Evolutionary conservation across 2,888 invertebrate genomes (phyloP), one percentile per base, ranked within the genome.

Genomic region (Acanthosepion esculentum): DNA sequence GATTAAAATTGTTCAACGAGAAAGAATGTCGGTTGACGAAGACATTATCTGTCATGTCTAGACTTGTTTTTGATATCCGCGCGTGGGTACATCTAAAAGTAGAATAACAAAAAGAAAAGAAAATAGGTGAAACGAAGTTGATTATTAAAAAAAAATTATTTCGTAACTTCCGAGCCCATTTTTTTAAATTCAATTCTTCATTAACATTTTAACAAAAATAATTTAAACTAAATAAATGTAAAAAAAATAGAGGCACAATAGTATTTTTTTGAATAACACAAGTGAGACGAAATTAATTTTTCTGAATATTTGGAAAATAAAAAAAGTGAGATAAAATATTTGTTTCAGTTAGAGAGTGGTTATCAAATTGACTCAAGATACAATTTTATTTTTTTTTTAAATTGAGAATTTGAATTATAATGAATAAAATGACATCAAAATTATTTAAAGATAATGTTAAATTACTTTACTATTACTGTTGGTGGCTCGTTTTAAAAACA

Each of bases 11-110:
- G 78, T 78, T 78, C 33, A 78, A 23, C n/a, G n/a, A 78, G 15
- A 78, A 78, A 78, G 78, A 78, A 78, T 78, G 78, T n/a, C n/a
- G 78, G n/a, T 78, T 78, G 78, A 78, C n/a, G 78, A 78, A 18
- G n/a, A 78, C 78, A n/a, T 78, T n/a, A 15, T 20, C 50, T 48
- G 92, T n/a, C 92, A 93, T 93, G 93, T 93, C 93, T 53, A 33
- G 23, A 93, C 93, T 93, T 93, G 93, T 93, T 93, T 92, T 93
- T 93, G 53, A 93, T 50, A 29, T 93, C 50, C 93, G 93, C 93
- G 93, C 93, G 50, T 53, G n/a, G 93, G 93, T 93, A n/a, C 15
- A n/a, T 93, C 26, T 29, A 93, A 93, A 93, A 53, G 7, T 29
- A 20, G 50, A 50, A 18, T 50, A 15, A n/a, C n/a, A 29, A 78